These are phyloP conservation scores for Trinectes maculatus DNA, from an alignment of 2,113 vertebrate species.

Conservation along the genomic window DNA sequence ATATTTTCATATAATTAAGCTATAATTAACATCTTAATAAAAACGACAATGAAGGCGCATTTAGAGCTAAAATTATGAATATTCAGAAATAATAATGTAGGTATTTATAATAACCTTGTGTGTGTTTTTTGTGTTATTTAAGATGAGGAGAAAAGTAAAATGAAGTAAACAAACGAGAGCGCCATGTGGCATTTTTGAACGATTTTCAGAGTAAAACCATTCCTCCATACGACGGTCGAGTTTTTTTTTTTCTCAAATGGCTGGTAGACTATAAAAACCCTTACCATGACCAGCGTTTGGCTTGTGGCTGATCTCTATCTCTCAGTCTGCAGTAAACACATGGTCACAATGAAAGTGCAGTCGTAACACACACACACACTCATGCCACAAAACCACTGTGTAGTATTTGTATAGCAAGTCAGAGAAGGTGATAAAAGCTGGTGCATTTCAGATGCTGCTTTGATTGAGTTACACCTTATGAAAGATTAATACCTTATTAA, in stretches of 20 bases:
- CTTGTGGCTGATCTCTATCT: constrained; percentile 49
- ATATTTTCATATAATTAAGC: too few species aligned
- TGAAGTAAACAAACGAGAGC: background rate
- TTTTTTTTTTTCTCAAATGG: constrained; percentile 17
- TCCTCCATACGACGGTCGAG: constrained; percentile 22
- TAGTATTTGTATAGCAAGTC: constrained; percentile 14
- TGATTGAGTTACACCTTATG: background rate
- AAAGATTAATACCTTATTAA: constrained; percentile 13
- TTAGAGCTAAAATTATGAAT: background rate
- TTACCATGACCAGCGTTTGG: constrained; percentile 33
- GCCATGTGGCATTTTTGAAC: background rate
- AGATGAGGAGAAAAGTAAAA: background rate
- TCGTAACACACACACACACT: constrained; percentile 10
- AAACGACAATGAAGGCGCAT: background rate
- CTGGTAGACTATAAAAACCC: constrained; percentile 34
- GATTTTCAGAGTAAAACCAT: constrained; percentile 26
- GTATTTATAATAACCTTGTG: too few species aligned
- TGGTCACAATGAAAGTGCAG: constrained; percentile 30
- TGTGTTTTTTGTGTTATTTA: background rate
- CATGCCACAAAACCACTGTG: constrained; percentile 47
- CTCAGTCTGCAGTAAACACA: constrained; percentile 50
- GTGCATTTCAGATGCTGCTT: background rate
- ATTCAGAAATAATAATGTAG: too few species aligned
- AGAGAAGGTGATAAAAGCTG: constrained; percentile 17
- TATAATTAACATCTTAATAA: too few species aligned